Conservation (phyloP, 1,140 invertebrate species). For the Cheumatopsyche charites region DNA sequence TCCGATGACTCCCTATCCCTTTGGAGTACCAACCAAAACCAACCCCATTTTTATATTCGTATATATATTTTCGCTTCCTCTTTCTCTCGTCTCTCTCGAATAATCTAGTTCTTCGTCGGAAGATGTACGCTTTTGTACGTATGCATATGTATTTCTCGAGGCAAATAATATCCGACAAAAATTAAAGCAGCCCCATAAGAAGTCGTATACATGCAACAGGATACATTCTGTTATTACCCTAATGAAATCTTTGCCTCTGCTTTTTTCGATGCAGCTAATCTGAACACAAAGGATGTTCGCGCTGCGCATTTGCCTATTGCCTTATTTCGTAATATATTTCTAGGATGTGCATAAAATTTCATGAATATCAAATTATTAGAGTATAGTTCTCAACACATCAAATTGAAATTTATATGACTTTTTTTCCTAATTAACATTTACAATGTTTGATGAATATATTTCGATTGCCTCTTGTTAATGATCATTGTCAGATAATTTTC, state of each 20-base stretch:
- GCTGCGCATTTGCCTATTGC: too few species aligned
- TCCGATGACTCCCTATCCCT: background rate
- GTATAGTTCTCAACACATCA: too few species aligned
- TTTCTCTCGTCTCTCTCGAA: background rate
- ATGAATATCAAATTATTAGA: too few species aligned
- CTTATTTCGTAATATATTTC: background rate
- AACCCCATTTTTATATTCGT: background rate
- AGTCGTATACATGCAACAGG: slow-evolving; percentile 43
- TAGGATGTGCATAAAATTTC: background rate
- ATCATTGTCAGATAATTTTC: too few species aligned
- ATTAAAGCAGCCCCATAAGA: slow-evolving; percentile 47
- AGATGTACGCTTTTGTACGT: background rate
- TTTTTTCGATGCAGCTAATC: slow-evolving; percentile 9
- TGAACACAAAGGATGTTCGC: slow-evolving; percentile 9
- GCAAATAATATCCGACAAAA: slow-evolving; percentile 45
- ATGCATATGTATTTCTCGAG: background rate
- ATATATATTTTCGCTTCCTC: background rate
- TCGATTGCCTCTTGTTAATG: too few species aligned
- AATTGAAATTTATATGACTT: too few species aligned
- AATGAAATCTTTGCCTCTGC: slow-evolving; percentile 44
- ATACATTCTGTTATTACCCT: slow-evolving; percentile 44
- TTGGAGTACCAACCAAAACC: background rate
- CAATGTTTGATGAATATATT: too few species aligned
- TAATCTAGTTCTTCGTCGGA: slow-evolving; percentile 15
- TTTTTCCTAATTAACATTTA: too few species aligned